These are phyloP conservation scores for Aphidius ervi DNA, from an alignment of 1,140 invertebrate genomes.

Conservation along the genomic window DNA sequence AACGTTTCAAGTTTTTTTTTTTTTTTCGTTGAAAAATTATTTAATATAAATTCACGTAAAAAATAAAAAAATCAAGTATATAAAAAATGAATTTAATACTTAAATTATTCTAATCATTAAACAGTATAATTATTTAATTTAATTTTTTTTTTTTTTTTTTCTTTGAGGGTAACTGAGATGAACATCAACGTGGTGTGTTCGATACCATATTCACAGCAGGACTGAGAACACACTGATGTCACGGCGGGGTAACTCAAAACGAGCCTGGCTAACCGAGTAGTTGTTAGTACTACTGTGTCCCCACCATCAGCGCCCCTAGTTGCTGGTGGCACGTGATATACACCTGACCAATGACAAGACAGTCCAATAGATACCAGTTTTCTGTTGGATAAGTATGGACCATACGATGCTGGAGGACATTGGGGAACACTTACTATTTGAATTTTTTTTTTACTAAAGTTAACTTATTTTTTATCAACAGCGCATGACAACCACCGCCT, in stretches of 20 bases:
- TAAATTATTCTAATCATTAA: too few relatives aligned
- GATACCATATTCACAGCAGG: conserved; percentile 53
- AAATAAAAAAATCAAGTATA: too few relatives aligned
- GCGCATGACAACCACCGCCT: conserved; percentile 34
- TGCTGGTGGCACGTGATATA: conserved; percentile 9
- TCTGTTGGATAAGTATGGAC: conserved; percentile 28
- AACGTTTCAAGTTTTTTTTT: too few relatives aligned
- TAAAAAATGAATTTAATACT: too few relatives aligned
- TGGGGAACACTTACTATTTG: conserved; percentile 17
- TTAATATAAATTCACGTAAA: too few relatives aligned
- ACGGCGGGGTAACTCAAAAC: conserved; percentile 33
- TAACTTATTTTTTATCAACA: neutral
- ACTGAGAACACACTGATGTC: conserved; percentile 41
- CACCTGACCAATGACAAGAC: conserved; percentile 8
- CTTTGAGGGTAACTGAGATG: too few relatives aligned
- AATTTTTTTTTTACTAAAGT: conserved; percentile 17
- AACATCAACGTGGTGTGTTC: conserved; percentile 30
- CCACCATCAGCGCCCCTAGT: conserved; percentile 21
- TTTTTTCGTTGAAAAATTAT: too few relatives aligned
- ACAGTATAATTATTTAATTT: too few relatives aligned
- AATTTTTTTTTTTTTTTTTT: too few relatives aligned
- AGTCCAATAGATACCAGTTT: conserved; percentile 31
- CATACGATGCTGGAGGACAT: conserved; percentile 4
- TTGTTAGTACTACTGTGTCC: conserved; percentile 15
- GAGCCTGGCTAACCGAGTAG: too few relatives aligned